Evolutionary conservation across 1,140 invertebrate species (phyloP).

Genomic region (Drosophila pruinosa): DNA sequence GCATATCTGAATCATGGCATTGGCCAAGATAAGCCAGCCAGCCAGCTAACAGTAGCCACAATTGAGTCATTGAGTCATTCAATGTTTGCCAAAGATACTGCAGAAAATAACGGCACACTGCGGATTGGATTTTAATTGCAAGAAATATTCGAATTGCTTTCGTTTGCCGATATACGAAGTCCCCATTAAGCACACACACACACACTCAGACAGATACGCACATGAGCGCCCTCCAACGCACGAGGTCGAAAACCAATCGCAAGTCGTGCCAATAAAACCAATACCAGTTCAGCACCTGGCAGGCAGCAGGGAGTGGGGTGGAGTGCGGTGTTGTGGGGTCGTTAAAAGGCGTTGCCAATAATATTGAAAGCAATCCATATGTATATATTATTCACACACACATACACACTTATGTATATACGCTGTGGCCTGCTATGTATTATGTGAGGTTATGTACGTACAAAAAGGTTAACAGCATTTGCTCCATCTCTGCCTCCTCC

Average conservation of each 20-base stretch:
- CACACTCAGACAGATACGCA: constrained; percentile 1
- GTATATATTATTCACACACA: not conserved
- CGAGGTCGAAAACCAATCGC: constrained; percentile 41
- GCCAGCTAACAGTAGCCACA: not conserved
- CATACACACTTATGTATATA: not conserved
- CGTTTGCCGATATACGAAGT: not conserved
- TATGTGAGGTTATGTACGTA: constrained; percentile 53
- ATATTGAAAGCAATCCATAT: constrained; percentile 46
- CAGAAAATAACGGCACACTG: not conserved
- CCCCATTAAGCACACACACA: not conserved
- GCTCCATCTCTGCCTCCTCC: constrained; percentile 18
- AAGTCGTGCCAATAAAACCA: constrained; percentile 41
- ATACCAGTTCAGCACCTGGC: constrained; percentile 17
- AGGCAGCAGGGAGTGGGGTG: not conserved
- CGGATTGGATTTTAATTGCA: too few species aligned
- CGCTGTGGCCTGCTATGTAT: constrained; percentile 1
- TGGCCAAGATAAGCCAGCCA: not conserved
- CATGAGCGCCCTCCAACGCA: constrained; percentile 10
- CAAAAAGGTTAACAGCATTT: constrained; percentile 75
- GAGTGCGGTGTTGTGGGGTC: not conserved
- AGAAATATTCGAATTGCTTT: too few species aligned
- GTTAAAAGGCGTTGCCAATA: constrained; percentile 46
- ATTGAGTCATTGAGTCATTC: constrained; percentile 9
- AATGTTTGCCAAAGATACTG: not conserved
- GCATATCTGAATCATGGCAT: not conserved